Percentiles rank a stretch among this genome's conserved stretches.
Conservation (phyloP, 2,888 invertebrate genomes). For the Pomacea canaliculata region DNA sequence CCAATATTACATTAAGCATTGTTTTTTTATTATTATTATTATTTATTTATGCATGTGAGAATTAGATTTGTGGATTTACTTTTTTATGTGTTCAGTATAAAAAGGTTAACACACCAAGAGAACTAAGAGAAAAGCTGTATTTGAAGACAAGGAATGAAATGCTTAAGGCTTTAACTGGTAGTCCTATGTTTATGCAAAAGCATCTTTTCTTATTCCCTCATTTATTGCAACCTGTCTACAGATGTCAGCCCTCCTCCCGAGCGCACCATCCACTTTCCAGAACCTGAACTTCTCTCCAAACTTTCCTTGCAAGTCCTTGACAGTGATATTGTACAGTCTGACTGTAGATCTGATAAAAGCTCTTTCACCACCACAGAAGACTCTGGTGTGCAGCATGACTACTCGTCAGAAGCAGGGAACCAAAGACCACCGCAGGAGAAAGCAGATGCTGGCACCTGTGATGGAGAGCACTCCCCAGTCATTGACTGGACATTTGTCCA, state of each 20-base stretch:
- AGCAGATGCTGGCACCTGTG: background rate
- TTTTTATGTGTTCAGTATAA: too few species aligned
- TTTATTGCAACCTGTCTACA: constrained; percentile 22
- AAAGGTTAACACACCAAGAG: too few species aligned
- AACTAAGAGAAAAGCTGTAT: too few species aligned
- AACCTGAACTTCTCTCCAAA: constrained; percentile 1
- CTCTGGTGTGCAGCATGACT: background rate
- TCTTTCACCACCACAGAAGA: background rate
- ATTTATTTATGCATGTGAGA: too few species aligned
- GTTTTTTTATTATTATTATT: too few species aligned
- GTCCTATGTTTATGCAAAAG: too few species aligned
- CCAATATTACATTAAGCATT: too few species aligned
- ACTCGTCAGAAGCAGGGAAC: background rate
- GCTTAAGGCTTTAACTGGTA: too few species aligned
- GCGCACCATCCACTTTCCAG: background rate
- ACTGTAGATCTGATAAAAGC: background rate
- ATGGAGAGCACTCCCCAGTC: background rate
- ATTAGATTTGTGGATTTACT: too few species aligned
- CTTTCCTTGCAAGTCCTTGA: background rate
- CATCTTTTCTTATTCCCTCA: too few species aligned
- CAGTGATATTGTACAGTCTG: background rate
- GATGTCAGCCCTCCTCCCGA: constrained; percentile 63
- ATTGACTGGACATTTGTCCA: background rate
- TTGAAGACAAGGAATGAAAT: too few species aligned
- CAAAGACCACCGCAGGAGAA: background rate